phyloP scores from a whole-genome alignment of 1,140 invertebrate genomes.

The Drosophila azteca region DNA sequence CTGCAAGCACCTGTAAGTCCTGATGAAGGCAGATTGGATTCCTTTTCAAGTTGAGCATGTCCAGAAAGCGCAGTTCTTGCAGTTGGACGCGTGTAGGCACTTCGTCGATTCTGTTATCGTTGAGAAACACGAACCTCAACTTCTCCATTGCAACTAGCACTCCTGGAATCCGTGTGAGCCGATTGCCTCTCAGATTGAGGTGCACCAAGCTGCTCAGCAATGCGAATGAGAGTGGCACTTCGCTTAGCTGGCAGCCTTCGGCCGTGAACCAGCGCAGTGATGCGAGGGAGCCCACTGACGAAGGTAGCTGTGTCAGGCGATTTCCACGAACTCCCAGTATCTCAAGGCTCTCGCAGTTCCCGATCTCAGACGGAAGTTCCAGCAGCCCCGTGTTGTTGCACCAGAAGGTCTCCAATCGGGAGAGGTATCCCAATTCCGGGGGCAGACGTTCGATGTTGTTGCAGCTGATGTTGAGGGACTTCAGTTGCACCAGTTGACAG shows the following conservation, averaged over 20 bases:
- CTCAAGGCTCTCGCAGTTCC: constrained; percentile 89
- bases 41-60: constrained; percentile 84
- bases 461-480: constrained; percentile 92
- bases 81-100: constrained; percentile 71
- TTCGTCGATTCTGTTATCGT: constrained; percentile 84
- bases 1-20: constrained; percentile 50
- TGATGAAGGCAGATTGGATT: constrained; percentile 84
- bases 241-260: constrained; percentile 85
- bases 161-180: constrained; percentile 84
- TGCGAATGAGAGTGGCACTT: constrained; percentile 84
- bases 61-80: constrained; percentile 76
- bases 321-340: constrained; percentile 87
- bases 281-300: constrained; percentile 84
- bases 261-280: constrained; percentile 86
- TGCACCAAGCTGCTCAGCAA: constrained; percentile 85
- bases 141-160: constrained; percentile 84
- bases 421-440: constrained; percentile 88
- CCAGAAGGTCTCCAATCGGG: constrained; percentile 90
- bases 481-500: constrained; percentile 86
- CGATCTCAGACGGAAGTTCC: constrained; percentile 88
- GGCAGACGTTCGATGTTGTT: constrained; percentile 90
- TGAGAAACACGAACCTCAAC: constrained; percentile 85
- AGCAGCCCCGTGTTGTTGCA: constrained; percentile 86
- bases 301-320: constrained; percentile 85
- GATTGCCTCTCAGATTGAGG: constrained; percentile 86